Conservation (phyloP, 2,797 vertebrate species). For the Tinamus major region DNA sequence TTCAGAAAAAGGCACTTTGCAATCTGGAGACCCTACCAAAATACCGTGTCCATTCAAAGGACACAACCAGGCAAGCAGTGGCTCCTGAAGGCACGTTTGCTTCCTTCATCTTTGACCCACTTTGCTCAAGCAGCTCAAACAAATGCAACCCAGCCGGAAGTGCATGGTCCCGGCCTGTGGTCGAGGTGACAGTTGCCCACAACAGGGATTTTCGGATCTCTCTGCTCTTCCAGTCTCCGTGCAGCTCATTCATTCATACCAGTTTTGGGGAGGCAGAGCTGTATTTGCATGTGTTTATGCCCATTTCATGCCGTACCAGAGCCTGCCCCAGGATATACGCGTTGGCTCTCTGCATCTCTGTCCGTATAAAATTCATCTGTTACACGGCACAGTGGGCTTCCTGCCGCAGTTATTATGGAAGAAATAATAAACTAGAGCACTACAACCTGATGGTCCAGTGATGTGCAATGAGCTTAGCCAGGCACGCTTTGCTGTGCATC, state of each 20-base stretch:
- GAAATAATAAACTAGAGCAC: not conserved
- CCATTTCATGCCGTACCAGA: not conserved
- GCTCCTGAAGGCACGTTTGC: not conserved
- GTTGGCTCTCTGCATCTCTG: too few relatives aligned
- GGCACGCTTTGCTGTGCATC: not conserved
- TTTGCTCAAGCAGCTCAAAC: not conserved
- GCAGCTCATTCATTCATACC: too few relatives aligned
- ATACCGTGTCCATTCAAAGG: not conserved
- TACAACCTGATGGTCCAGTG: not conserved
- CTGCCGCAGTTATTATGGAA: not conserved
- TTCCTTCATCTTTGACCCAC: not conserved
- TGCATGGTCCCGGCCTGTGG: not conserved
- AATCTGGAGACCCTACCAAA: not conserved
- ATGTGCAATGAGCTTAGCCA: not conserved
- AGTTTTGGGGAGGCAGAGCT: not conserved
- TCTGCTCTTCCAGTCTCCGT: fast-evolving
- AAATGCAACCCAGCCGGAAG: not conserved
- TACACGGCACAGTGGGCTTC: not conserved
- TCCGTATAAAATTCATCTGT: not conserved
- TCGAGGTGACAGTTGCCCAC: not conserved
- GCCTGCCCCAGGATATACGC: not conserved
- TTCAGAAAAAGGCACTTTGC: not conserved
- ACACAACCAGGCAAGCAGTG: not conserved
- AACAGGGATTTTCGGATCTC: not conserved
- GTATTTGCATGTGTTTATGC: not conserved